These are phyloP conservation scores for Sander lucioperca DNA, from an alignment of 2,113 vertebrate genomes.

Conservation along the genomic window DNA sequence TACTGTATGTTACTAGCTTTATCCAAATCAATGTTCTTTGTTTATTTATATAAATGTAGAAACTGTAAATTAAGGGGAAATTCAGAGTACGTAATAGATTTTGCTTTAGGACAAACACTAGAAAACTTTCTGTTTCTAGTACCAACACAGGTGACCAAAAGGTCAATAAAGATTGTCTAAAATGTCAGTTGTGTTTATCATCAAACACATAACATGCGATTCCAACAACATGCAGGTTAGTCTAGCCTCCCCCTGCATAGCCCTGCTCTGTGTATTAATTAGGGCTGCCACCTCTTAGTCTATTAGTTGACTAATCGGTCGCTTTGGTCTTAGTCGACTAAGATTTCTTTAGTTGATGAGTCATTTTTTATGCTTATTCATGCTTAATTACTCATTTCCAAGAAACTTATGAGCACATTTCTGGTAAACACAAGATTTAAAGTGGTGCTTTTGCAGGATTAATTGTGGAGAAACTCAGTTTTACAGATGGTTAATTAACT, in stretches of 20 bases:
- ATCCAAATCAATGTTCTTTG: not conserved
- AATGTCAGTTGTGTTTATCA: conserved; percentile 71
- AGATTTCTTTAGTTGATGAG: no score
- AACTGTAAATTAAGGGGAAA: not conserved
- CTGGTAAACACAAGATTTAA: no score
- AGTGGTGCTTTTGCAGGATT: no score
- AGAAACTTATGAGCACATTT: no score
- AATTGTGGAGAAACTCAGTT: no score
- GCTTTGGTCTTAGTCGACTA: no score
- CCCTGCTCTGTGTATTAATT: not conserved
- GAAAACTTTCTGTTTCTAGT: conserved; percentile 55
- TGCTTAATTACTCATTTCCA: no score
- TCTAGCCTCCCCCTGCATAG: not conserved
- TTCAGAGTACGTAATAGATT: not conserved
- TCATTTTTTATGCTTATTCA: no score
- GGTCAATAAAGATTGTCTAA: conserved; percentile 52
- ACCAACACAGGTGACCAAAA: conserved; percentile 48
- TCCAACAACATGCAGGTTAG: conserved; percentile 51
- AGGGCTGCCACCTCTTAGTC: no score
- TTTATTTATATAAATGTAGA: not conserved
- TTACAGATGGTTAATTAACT: no score
- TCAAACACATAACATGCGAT: conserved; percentile 54
- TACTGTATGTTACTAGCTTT: not conserved
- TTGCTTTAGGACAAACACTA: not conserved
- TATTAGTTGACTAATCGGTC: no score